Percentiles rank a stretch among this genome's conserved stretches.
These are phyloP conservation scores for Epinotia ramella DNA, from an alignment of 2,888 invertebrate species.

Conservation along the genomic window DNA sequence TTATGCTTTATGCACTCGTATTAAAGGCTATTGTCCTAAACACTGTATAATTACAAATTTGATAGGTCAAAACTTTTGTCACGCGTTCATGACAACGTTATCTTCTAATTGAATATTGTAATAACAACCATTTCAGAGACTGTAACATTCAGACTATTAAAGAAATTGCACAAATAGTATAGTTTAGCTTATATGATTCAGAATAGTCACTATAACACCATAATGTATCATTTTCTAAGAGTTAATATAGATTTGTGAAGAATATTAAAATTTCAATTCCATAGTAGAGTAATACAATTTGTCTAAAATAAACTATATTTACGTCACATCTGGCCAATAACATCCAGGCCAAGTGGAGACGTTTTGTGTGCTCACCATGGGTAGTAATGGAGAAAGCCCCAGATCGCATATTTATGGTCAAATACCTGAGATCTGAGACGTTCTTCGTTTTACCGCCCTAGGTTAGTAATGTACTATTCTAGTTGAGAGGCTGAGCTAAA, in stretches of 20 bases:
- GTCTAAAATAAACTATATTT: not conserved
- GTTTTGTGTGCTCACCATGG: too few species aligned
- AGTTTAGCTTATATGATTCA: not conserved
- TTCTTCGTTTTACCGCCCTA: too few species aligned
- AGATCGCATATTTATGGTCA: too few species aligned
- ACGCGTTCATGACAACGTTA: not conserved
- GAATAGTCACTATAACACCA: not conserved
- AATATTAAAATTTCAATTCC: conserved; percentile 2
- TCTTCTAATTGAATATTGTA: conserved; percentile 18
- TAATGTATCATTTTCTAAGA: not conserved
- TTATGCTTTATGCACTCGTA: not conserved
- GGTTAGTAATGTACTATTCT: not conserved
- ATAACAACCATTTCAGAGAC: conserved; percentile 16
- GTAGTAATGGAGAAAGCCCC: not conserved
- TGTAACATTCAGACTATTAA: not conserved
- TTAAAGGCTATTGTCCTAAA: not conserved
- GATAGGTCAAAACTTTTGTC: conserved; percentile 5
- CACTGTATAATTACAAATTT: not conserved
- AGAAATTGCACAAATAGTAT: not conserved
- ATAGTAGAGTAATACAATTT: conserved; percentile 7
- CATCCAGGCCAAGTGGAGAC: too few species aligned
- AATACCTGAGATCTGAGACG: too few species aligned
- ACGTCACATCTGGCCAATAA: not conserved
- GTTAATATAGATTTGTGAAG: conserved; percentile 10
- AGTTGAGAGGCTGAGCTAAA: not conserved